phyloP scores from a whole-genome alignment of 2,113 vertebrate genomes.

The Scalopus aquaticus region DNA sequence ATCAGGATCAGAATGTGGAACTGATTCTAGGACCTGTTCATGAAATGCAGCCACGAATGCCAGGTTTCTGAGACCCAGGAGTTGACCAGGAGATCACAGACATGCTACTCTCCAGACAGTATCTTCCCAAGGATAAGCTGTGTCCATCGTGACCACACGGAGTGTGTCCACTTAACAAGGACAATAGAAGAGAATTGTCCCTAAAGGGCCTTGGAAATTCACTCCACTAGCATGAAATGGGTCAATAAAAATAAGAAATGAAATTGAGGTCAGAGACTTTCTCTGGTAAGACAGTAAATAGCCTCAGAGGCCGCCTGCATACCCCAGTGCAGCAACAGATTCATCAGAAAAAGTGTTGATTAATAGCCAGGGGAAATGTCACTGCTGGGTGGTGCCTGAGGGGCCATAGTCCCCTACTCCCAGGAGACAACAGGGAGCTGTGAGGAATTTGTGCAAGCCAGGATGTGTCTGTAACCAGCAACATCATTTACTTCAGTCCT shows the following conservation, averaged over 20 bases:
- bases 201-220: constrained; percentile 70
- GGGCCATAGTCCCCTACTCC: accelerated
- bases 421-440: neutral
- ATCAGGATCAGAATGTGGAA: neutral
- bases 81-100: accelerated
- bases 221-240: constrained; percentile 43
- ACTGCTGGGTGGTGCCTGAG: neutral
- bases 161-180: constrained; percentile 51
- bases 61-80: neutral
- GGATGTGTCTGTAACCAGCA: neutral
- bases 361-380: neutral
- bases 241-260: constrained; percentile 79
- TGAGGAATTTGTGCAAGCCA: neutral
- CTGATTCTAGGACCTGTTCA: neutral
- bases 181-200: constrained; percentile 47
- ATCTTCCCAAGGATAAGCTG: neutral
- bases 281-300: constrained; percentile 62
- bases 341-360: neutral
- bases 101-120: neutral
- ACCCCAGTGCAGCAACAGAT: neutral
- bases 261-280: constrained; percentile 68
- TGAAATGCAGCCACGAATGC: neutral
- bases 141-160: neutral
- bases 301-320: neutral
- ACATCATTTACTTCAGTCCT: neutral